Evolutionary conservation across 1,140 invertebrate species (phyloP), one percentile per base, ranked within the genome.

Genomic region (Atta texana): DNA sequence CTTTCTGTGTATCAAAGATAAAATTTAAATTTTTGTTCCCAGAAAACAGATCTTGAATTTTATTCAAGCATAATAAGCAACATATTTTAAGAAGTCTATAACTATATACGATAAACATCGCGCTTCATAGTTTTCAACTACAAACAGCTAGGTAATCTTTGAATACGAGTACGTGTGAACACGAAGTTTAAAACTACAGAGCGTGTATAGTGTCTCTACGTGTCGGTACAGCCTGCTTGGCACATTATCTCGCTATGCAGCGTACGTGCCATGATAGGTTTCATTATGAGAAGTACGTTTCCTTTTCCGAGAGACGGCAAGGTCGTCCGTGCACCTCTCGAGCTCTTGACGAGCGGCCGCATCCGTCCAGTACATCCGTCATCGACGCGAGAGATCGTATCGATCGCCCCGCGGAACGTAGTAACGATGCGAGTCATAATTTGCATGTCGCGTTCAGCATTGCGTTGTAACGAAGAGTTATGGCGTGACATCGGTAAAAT

Each of bases 221-320:
- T 86, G 74, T 87, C 84, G 59, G 53, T 81, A 82, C 69, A 81
- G 66, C 71, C 61, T 86, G 51, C 80, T 85, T 68, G 82, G 55
- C 57, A 59, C 71, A 87, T 92, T 89, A 91, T 89, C 86, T 68
- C 53, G 51, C 69, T 71, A 69, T 85, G 72, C 75, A n/a, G 31
- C 34, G 63, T 86, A 78, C 77, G 61, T 68, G 80, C 84, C 76
- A 89, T 85, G 87, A 90, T 89, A 88, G 86, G 86, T 90, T 92
- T 93, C 88, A 91, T 91, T 92, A 89, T 53, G 89, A 88, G 91
- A 87, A 85, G 76, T 88, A 82, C 89, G 89, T 93, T 92, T 92
- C 91, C 90, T 92, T 91, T 92, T 91, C 84, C 88, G 91, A 69
- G 66, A 68, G 28, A 31, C 63, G 28, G 87, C 89, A 93, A 93